Base-by-base conservation (phyloP, 2,888 invertebrate genomes). In the Drosophila demipolita region DNA sequence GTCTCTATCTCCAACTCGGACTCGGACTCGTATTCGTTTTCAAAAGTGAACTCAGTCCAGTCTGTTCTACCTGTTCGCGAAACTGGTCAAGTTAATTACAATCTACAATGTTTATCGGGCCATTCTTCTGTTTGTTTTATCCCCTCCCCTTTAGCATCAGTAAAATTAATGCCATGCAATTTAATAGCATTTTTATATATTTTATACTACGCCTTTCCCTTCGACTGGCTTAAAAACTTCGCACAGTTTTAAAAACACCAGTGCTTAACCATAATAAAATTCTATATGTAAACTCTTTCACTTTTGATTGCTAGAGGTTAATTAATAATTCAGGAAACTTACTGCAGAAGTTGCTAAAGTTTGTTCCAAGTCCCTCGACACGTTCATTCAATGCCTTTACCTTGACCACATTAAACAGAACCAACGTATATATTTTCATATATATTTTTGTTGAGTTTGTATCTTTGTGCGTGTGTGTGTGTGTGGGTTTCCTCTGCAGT, bases 71-170 rank as follows among this genome's bases (percentile, higher is more conserved):
- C 62, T 71, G 75, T 17, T 42, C 59, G 49, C 54, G 49, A 38
- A 55, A 63, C 66, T 73, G 86, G 80, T 75, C 87, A 78, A 73
- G 90, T 90, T 90, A 88, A 88, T 88, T 90, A 90, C 89, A 84
- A 81, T 87, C 85, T 84, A 82, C 87, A 88, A 89, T 88, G 90
- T 84, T 89, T 87, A 89, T 87, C 83, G 78, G 72, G 66, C 55
- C 67, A 53, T 63, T 54, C 64, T 62, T 12, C 52, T 58, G 50
- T 15, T 33, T 68, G 55, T 52, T 59, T 58, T 64, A 58, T 67
- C 26, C 26, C 12, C 36, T 58, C 32, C 65, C n/a, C 6, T 7
- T 36, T 62, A 49, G 49, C 59, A 1, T 40, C 26, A 20, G 63
- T 54, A 58, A 75, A 73, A 54, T 77, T 70, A 61, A 68, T 75